Base-by-base conservation (phyloP, 2,888 invertebrate genomes). In the Erannis defoliaria region DNA sequence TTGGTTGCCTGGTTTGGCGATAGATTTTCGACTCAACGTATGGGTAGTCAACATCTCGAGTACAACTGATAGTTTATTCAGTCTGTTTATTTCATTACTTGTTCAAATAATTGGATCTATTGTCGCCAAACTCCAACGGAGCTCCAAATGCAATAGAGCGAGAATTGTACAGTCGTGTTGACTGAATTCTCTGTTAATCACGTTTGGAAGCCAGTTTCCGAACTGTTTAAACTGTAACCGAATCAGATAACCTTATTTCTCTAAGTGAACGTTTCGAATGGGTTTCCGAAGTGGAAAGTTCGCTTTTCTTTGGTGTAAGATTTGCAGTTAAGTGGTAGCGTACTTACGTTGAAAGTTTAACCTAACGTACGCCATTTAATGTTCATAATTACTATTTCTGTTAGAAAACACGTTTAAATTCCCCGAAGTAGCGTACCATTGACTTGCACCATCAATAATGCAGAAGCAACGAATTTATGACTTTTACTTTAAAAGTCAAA, bases 161-260 rank as follows among this genome's bases (percentile, higher is more conserved):
- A 37, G 5, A 42, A 21, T 9, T 29, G 49, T 40, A 60, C 61
- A 64, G 57, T 62, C 38, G 61, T 65, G 66, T 68, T 66, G 60
- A 64, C 56, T 53, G 60, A 64, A 61, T 66, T 64, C 62, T 51
- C 14, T 21, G 61, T 64, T 67, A 66, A 67, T 68, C 64, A 40
- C 55, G 48, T 71, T 68, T 58, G 54, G 26, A 31, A 61, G 66
- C 64, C 56, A 50, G 57, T 43, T 53, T 35, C 43, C 48, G 38
- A 58, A 65, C 60, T 65, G 55, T 68, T 62, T 67, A 64, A 68
- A 64, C 65, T 65, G 50, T 67, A 64, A 70, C 62, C 55, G 60
- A 63, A 68, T 43, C 59, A 40, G 57, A 31, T 60, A 62, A 66
- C 43, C 57, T 9, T 62, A 51, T 70, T 70, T 64, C 42, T 64